These are phyloP conservation scores for Camponotus floridanus DNA, from an alignment of 1,140 invertebrate species.

Conservation along the genomic window DNA sequence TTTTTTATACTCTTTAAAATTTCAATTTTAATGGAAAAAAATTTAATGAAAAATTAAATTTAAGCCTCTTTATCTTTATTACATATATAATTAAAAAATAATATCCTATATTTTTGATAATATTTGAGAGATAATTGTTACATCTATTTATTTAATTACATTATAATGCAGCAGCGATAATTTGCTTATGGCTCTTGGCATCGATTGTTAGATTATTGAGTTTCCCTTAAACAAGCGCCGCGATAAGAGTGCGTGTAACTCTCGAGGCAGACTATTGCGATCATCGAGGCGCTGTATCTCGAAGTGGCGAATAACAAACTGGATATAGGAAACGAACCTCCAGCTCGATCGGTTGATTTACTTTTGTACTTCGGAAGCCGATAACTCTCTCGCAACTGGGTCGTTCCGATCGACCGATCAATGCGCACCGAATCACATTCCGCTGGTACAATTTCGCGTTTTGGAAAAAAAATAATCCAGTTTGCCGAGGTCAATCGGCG, in stretches of 20 bases:
- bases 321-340: slow-evolving; percentile 52
- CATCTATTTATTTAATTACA: neutral
- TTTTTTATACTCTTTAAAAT: too few species aligned
- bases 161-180: too few species aligned
- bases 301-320: slow-evolving; percentile 56
- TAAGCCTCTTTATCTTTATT: neutral
- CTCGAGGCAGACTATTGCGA: slow-evolving; percentile 40
- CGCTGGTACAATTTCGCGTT: slow-evolving; percentile 37
- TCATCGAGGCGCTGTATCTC: slow-evolving; percentile 42
- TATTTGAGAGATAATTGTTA: neutral
- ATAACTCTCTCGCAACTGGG: slow-evolving; percentile 57
- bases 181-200: neutral
- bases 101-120: neutral
- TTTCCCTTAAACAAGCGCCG: neutral
- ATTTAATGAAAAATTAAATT: neutral
- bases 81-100: neutral
- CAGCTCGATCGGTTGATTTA: slow-evolving; percentile 53
- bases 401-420: slow-evolving; percentile 56
- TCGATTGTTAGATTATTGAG: neutral
- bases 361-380: slow-evolving; percentile 54
- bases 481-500: slow-evolving; percentile 29
- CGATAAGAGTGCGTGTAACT: slow-evolving; percentile 51
- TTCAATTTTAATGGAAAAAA: too few species aligned
- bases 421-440: slow-evolving; percentile 55
- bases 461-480: slow-evolving; percentile 39